Percentiles rank a stretch among this genome's conserved stretches.
Conservation (phyloP, 2,888 invertebrate genomes). For the Callyntrura guangdongensis region DNA sequence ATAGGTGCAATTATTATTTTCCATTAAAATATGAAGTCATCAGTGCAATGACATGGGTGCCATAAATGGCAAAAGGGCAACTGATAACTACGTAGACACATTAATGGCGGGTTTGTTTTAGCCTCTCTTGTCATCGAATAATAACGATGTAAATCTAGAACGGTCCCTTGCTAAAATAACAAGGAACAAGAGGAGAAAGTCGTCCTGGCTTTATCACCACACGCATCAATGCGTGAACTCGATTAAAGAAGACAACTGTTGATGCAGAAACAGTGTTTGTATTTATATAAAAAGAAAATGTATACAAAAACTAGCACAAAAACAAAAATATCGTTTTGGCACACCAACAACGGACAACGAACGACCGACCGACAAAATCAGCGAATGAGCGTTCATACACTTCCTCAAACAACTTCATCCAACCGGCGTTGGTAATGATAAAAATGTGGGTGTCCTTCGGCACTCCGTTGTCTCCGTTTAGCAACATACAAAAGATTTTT, state of each 20-base stretch:
- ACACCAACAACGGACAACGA: constrained; percentile 50
- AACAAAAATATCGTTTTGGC: constrained; percentile 36
- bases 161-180: neutral
- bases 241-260: neutral
- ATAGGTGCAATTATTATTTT: neutral
- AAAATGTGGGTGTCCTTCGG: constrained; percentile 15
- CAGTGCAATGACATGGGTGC: neutral
- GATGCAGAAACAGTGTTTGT: constrained; percentile 5
- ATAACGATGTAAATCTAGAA: neutral
- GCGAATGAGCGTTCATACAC: constrained; percentile 43
- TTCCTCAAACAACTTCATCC: constrained; percentile 58
- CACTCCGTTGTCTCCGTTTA: constrained; percentile 8
- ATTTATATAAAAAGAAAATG: neutral
- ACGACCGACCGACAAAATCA: constrained; percentile 39
- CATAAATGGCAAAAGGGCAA: constrained; percentile 34
- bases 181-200: constrained; percentile 6
- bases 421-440: neutral
- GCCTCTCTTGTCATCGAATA: constrained; percentile 12
- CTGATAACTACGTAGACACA: neutral
- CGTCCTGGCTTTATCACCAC: neutral
- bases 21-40: constrained; percentile 13
- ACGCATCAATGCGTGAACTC: neutral
- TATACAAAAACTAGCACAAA: constrained; percentile 48
- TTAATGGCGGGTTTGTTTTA: constrained; percentile 11
- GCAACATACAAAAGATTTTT: neutral